Base-by-base conservation (phyloP, 2,888 invertebrate species). In the Megastigmus dorsalis region DNA sequence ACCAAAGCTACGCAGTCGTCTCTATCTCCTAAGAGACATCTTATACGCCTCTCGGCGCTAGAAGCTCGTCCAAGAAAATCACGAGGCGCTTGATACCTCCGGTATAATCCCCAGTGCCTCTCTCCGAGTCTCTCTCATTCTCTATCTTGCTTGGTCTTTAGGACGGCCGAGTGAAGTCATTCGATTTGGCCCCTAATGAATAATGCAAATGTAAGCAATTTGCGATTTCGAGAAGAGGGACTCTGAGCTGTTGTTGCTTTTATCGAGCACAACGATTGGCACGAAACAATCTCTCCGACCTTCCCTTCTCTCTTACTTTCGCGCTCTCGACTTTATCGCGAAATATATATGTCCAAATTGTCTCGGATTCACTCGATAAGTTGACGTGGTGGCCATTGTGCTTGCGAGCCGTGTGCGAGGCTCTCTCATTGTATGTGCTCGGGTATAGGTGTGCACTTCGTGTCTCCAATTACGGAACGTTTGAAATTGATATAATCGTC, bases 161-260 rank as follows among this genome's bases (percentile, higher is more conserved):
- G 57, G 59, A 2, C 45, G 33, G 23, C 36, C 20, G 18, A 33
- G 30, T n/a, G 2, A 48, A 74, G 59, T 69, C 74, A 69, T 69
- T 74, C 74, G 74, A 74, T 74, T 69, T 57, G 36, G 33, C 28
- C n/a, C n/a, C 15, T 69, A 65, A 74, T 74, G 69, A 74, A 74
- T 74, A 74, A 74, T 65, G 59, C 59, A 74, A 62, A 59, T 65
- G 59, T 69, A 69, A 69, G 63, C 65, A 69, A 74, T 74, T 74
- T 68, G 55, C 52, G 52, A 74, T 74, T 60, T 65, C 52, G 18
- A 38, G 55, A n/a, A 10, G n/a, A 1, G 36, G n/a, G n/a, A n/a
- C n/a, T 1, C 45, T n/a, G 30, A 9, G 18, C 30, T 7, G 23
- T n/a, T 36, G 66, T 57, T 65, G 57, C 70, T 71, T 71, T 71